Evolutionary conservation across 2,113 vertebrate genomes (phyloP).

Genomic region (Sisor rabdophorus): DNA sequence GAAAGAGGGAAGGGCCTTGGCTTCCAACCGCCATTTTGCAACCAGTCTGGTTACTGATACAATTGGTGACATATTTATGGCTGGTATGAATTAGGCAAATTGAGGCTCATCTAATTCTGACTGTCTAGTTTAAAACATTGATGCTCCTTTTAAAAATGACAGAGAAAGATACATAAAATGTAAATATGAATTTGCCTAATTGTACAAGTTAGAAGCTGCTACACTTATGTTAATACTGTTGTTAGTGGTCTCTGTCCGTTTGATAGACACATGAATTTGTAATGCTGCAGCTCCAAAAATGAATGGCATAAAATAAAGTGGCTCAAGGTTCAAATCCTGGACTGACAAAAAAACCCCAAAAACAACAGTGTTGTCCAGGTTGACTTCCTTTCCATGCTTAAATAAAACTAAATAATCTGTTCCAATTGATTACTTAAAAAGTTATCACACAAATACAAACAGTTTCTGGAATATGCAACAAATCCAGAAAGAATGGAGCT

Average conservation of each 20-base stretch:
- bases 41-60: conserved; percentile 81
- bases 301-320: conserved; percentile 22
- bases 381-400: background rate
- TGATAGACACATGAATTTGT: background rate
- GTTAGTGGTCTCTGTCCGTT: background rate
- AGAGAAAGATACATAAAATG: background rate
- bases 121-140: background rate
- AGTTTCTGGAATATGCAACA: background rate
- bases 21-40: conserved; percentile 81
- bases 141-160: background rate
- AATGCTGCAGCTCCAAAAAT: conserved; percentile 27
- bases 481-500: no score
- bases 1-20: conserved; percentile 63
- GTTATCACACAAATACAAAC: background rate
- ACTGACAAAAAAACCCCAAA: background rate
- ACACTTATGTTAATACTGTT: background rate
- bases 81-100: conserved; percentile 48
- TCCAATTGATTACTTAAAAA: background rate
- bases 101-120: background rate
- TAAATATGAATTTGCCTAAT: conserved; percentile 2
- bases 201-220: background rate
- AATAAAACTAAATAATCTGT: background rate
- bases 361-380: background rate
- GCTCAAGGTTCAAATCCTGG: conserved; percentile 9
- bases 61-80: conserved; percentile 59